Conservation (phyloP, 2,113 vertebrate species). For the Progne subis region DNA sequence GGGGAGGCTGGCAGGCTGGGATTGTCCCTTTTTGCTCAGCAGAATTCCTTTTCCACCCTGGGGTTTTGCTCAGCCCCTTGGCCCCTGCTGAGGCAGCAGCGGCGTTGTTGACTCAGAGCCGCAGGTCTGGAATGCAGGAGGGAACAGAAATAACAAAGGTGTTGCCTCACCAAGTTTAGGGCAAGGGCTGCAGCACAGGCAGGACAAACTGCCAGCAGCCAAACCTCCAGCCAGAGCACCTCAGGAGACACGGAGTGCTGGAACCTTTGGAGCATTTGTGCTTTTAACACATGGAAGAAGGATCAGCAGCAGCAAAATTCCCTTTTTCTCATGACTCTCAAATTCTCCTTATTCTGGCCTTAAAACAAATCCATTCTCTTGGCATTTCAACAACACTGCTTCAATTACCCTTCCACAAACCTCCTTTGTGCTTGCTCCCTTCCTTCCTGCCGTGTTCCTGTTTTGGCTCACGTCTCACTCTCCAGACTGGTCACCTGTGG, state of each 20-base stretch:
- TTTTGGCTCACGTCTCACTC: background rate
- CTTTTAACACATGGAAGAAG: background rate
- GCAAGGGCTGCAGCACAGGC: background rate
- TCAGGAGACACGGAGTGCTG: background rate
- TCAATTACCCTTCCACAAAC: background rate
- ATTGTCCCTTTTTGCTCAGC: background rate
- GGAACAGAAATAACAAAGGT: background rate
- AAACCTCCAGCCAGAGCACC: background rate
- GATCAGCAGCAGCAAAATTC: background rate
- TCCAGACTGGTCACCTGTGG: background rate
- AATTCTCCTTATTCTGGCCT: background rate
- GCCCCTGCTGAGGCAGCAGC: background rate
- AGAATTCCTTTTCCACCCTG: background rate
- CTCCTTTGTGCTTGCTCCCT: background rate
- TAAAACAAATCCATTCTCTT: background rate
- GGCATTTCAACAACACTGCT: background rate
- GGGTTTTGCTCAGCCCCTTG: background rate
- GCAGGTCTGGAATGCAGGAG: background rate
- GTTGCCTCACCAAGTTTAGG: background rate
- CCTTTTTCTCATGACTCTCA: background rate
- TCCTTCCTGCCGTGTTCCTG: background rate
- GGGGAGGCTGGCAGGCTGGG: too few species aligned
- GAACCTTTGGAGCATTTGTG: background rate
- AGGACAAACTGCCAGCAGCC: background rate
- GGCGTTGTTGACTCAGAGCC: rapidly evolving